Base-by-base conservation (phyloP, 2,113 vertebrate species). In the Neolamprologus modestus region DNA sequence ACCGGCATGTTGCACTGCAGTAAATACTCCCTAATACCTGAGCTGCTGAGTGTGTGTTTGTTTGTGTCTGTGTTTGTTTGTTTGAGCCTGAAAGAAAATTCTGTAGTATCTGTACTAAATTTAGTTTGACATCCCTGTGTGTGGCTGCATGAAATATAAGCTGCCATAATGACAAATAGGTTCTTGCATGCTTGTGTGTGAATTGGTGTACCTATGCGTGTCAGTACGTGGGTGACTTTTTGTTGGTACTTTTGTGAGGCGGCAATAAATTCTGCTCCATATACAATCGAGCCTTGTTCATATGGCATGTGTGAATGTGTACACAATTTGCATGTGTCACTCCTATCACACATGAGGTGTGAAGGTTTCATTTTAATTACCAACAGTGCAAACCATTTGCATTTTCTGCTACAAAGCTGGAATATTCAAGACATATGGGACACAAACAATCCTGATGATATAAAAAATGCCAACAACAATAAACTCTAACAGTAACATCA, bases 111-210 rank as follows among this genome's bases (percentile, higher is more conserved):
- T 89, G 50, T 37, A 42, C 40, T 90, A 73, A 91, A 91, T 82
- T 80, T 33, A 19, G 19, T 7, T 45, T 40, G 88, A 86, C 87
- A 88, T 71, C 26, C 16, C 28, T 9, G 68, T 26, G 42, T 88
- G n/a, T 37, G 80, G 84, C 84, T 78, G 85, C 79, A 83, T 83
- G 55, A 91, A 90, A 82, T 78, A 87, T 24, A 59, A 83, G 52
- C 84, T 91, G 88, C 76, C 86, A 86, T 42, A 6, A 55, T 83
- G 90, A 92, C 61, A 83, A 90, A 93, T 86, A 14, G 37, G 3
- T 45, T 82, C 81, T 63, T 63, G 42, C 82, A 73, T 59, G 63
- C 45, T 13, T 78, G 59, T 16, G 33, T 86, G 79, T 61, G 82
- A 66, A 54, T 3, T 17, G 54, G 63, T 61, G 40, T 33, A 35